Base-by-base conservation (phyloP, 2,113 vertebrate genomes). In the Oophaga pumilio region DNA sequence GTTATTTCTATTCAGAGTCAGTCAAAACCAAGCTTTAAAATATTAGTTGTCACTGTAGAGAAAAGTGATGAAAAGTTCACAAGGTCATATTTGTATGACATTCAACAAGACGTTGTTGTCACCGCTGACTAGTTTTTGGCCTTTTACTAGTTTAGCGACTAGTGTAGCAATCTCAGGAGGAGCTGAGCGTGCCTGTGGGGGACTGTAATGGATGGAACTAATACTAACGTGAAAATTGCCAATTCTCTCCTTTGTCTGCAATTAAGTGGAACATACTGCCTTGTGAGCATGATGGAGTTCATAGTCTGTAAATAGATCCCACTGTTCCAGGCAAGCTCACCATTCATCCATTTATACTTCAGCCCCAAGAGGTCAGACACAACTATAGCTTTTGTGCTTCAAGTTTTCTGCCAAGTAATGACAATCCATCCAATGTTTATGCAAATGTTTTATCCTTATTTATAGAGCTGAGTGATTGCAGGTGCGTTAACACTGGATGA, bases 41-140 rank as follows among this genome's bases (percentile, higher is more conserved):
- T 88, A 88, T 68, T 84, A 76, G 64, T 88, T 88, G 87, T 84
- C 87, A 88, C 87, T 88, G 69, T 76, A 76, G 12, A 49, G 59
- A 77, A 62, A 28, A 84, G 87, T 77, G 87, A 88, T 88, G 87
- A 88, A 77, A 88, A 77, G 87, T 88, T 88, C 80, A 84, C 33
- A 6, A 84, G 81, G 87, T 88, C 80, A 52, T 88, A 74, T 84
- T 59, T 20, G 43, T 84, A 52, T 77, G 80, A 88, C 60, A 83
- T 77, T 77, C 57, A 84, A 68, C 87, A 28, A 77, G 57, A 83
- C 22, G 43, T 71, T 81, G 68, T 86, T 66, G 74, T 28, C 50
- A 57, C n/a, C 24, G 59, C 33, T 83, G 10, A 53, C 71, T 64
- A 83, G 60, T 77, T 74, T 7, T 74, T 88, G 79, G 79, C 80